Evolutionary conservation across 2,113 vertebrate species (phyloP), one percentile per base, ranked within the genome.

Genomic region (Xiphophorus maculatus): DNA sequence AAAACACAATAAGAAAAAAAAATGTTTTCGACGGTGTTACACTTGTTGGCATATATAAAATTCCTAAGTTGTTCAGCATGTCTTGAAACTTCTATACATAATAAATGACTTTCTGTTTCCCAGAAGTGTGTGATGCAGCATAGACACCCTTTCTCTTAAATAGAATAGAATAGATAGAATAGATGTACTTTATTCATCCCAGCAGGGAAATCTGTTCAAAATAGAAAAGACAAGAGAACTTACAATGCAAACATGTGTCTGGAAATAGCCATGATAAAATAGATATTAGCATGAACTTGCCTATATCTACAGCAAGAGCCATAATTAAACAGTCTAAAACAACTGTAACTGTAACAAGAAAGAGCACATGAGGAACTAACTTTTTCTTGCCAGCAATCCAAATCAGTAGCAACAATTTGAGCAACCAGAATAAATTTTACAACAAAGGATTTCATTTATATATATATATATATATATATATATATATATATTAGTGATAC

Each of bases 381-480:
- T 25, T 51, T 51, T 1, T 25, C 48, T 7, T 5, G 48, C 5
- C 7, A 19, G 15, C 48, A 25, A 1, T 51, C 17, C 14, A 51
- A 22, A 19, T 51, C 48, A 51, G 48, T 19, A 51, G 48, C 48
- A 3, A 51, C 1, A 51, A 51, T 51, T 51, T 51, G 48, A 51
- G 48, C 4, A 51, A 19, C 17, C 1, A 8, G 22, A 22, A 51
- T 51, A 51, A 25, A 51, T 22, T 19, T 17, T 19, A 9, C 48
- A 2, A 51, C 7, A 51, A 22, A 51, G 5, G 5, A 51, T 5
- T 22, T 69, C 63, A 37, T 83, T 51, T 80, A 80, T 70, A 63
- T 73, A 71, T 89, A 89, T 82, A 80, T 72, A 84, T 86, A 80
- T 83, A 66, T 76, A 76, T 79, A 86, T 66, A 83, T 87, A 84